A percentile compares a stretch with the other conserved stretches of the same genome.
These are phyloP conservation scores for Campylomormyrus numenius DNA, from an alignment of 2,113 vertebrate genomes.

Conservation along the genomic window DNA sequence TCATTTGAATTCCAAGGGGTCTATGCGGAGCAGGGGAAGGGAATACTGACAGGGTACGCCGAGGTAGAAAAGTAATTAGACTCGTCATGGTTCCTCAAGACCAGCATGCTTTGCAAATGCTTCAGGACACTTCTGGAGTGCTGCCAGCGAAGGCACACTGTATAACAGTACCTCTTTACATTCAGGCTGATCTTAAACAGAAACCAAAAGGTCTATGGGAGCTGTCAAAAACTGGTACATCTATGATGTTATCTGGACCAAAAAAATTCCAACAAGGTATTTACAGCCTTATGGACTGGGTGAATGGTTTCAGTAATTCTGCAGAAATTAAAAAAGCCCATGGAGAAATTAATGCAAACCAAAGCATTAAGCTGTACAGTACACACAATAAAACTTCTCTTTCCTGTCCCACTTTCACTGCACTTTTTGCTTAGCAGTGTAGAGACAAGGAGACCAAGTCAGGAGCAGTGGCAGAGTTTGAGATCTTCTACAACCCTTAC, in stretches of 20 bases:
- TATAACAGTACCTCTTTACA: background rate
- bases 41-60: background rate
- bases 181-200: background rate
- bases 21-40: background rate
- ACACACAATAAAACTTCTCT: background rate
- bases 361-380: background rate
- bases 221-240: background rate
- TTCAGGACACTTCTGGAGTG: background rate
- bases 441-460: background rate
- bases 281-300: background rate
- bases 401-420: background rate
- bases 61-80: background rate
- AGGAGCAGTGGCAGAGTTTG: background rate
- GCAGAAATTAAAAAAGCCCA: background rate
- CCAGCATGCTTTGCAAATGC: background rate
- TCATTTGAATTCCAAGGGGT: background rate
- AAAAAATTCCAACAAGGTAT: background rate
- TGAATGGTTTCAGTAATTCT: background rate
- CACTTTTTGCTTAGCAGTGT: background rate
- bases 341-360: background rate
- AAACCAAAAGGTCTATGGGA: background rate
- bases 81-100: background rate
- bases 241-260: background rate
- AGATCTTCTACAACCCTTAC: background rate
- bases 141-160: background rate